These are phyloP conservation scores for Dolichopus griseipennis DNA, from an alignment of 2,888 invertebrate genomes.

Conservation along the genomic window DNA sequence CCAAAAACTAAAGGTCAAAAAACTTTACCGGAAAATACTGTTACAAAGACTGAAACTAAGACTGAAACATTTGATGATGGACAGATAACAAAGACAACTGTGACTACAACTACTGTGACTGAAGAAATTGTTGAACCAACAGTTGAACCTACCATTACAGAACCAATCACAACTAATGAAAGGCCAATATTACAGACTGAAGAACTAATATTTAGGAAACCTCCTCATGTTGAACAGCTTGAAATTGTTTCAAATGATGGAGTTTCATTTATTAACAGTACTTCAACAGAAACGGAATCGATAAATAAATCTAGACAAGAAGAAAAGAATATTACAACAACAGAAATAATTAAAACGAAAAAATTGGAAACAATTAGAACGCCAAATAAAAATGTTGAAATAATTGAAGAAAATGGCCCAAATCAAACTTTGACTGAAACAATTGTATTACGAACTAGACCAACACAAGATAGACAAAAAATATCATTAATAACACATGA, in stretches of 20 bases:
- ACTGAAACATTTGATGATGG: slow-evolving; percentile 6
- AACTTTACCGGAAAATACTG: not conserved
- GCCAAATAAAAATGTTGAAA: slow-evolving; percentile 34
- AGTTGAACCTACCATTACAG: not conserved
- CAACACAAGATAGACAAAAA: slow-evolving; percentile 34
- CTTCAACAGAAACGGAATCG: not conserved
- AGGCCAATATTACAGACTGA: not conserved
- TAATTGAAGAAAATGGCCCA: slow-evolving; percentile 30
- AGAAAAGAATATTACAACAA: slow-evolving; percentile 7
- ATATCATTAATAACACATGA: slow-evolving; percentile 65
- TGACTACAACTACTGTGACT: slow-evolving; percentile 3
- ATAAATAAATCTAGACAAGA: slow-evolving; percentile 14
- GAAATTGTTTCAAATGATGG: not conserved
- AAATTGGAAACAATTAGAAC: slow-evolving; percentile 33
- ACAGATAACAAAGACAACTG: not conserved
- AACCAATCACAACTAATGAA: not conserved
- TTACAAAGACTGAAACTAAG: not conserved
- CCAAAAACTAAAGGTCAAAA: not conserved
- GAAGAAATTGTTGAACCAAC: slow-evolving; percentile 16
- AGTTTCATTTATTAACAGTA: not conserved
- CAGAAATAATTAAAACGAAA: slow-evolving; percentile 30
- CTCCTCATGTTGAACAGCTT: too few relatives aligned
- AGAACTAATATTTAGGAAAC: too few relatives aligned
- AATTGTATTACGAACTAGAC: slow-evolving; percentile 30
- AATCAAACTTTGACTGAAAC: slow-evolving; percentile 17